These are phyloP conservation scores for Melanotaenia nigrans DNA, from an alignment of 2,797 vertebrate species.

Conservation along the genomic window DNA sequence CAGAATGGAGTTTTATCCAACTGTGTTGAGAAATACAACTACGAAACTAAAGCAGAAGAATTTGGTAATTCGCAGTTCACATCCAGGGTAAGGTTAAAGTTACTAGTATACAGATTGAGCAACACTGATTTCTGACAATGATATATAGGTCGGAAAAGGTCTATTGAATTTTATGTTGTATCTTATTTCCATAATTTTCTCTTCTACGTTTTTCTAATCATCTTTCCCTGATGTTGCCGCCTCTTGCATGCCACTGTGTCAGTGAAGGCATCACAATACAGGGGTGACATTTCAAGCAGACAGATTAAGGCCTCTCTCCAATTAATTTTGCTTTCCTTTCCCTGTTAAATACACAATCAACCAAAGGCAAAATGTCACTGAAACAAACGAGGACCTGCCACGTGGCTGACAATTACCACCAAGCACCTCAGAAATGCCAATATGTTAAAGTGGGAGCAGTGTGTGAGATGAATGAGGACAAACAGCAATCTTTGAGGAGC, in stretches of 20 bases:
- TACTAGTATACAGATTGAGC: constrained; percentile 18
- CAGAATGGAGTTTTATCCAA: neutral
- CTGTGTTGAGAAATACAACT: neutral
- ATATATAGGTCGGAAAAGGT: neutral
- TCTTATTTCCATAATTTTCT: constrained; percentile 1
- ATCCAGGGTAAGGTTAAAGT: constrained; percentile 31
- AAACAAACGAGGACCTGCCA: constrained; percentile 80
- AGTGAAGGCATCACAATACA: constrained; percentile 68
- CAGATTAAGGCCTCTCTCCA: constrained; percentile 84
- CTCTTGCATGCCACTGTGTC: constrained; percentile 59
- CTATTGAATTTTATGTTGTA: constrained; percentile 12
- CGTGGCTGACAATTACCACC: constrained; percentile 82
- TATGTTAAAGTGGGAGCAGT: constrained; percentile 78
- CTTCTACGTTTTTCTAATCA: constrained; percentile 24
- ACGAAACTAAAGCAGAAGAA: neutral
- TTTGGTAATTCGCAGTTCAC: constrained; percentile 24
- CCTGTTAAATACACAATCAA: constrained; percentile 87
- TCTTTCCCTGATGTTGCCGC: neutral
- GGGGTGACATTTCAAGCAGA: constrained; percentile 86
- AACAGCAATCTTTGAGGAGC: constrained; percentile 52
- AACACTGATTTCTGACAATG: constrained; percentile 17
- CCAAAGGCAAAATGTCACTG: constrained; percentile 86
- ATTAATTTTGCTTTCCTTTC: constrained; percentile 84
- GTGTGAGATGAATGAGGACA: constrained; percentile 74
- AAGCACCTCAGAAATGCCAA: constrained; percentile 83